A percentile compares a stretch with the other conserved stretches of the same genome.
Conservation (phyloP, 1,140 invertebrate species). For the Pogonomyrmex barbatus region DNA sequence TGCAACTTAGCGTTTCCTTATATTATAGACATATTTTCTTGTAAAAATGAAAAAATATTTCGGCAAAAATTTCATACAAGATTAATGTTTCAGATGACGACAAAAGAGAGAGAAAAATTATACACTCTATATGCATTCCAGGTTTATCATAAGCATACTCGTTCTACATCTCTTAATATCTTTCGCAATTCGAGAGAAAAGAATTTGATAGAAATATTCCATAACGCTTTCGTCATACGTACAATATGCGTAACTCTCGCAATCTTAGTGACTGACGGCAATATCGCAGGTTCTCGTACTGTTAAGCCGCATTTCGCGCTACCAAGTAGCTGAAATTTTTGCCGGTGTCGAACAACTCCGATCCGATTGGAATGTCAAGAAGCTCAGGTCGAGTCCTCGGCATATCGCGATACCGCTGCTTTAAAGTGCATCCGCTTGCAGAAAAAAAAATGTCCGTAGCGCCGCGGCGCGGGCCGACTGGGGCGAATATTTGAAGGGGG, state of each 20-base stretch:
- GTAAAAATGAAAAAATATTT: background rate
- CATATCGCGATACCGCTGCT: constrained; percentile 15
- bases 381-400: constrained; percentile 16
- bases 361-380: constrained; percentile 55
- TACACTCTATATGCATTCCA: background rate
- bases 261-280: background rate
- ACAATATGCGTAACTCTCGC: background rate
- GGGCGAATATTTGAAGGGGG: constrained; percentile 33
- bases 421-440: background rate
- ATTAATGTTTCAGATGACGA: background rate
- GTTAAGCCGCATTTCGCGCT: background rate
- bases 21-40: background rate
- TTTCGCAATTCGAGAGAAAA: background rate
- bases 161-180: background rate
- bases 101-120: background rate
- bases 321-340: constrained; percentile 26
- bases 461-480: constrained; percentile 13
- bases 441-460: constrained; percentile 21
- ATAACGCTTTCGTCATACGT: background rate
- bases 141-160: background rate
- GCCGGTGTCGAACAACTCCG: constrained; percentile 44
- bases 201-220: background rate
- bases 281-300: constrained; percentile 25
- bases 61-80: background rate
- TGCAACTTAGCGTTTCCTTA: background rate